Evolutionary conservation across 1,140 invertebrate species (phyloP), one percentile per base, ranked within the genome.

Genomic region (Cherax destructor): DNA sequence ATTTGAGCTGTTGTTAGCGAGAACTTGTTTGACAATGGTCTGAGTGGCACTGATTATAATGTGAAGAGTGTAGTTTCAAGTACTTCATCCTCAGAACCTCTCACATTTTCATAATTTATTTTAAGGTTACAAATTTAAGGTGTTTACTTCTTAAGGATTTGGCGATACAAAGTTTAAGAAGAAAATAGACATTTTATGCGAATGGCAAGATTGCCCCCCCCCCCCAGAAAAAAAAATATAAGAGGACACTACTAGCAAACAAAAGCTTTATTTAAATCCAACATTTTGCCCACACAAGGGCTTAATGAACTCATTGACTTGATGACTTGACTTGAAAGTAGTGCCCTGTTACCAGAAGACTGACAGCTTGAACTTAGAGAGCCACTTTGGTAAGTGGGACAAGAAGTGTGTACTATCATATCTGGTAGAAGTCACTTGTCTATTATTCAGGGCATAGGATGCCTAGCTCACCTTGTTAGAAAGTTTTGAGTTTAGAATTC

Each of bases 1-100:
- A 11, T 52, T 52, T 88, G 0, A 69, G 86, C n/a, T 83, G 59
- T 52, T 88, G 69, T 83, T 83, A 61, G 69, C 74, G n/a, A 69
- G 47, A n/a, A 65, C 49, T 41, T 74, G 72, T 47, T 56, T 52
- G 69, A 88, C 47, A 81, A 74, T 83, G 49, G 65, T 74, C 30
- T 86, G 72, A 30, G 16, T 76, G 59, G 24, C 72, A 76, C 52
- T 56, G 47, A 47, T 52, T 76, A 41, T 76, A 30, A 74, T 76
- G 41, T 56, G 84, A 56, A 77, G 50, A 61, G 16, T 56, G 77
- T 76, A 52, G 76, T 56, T 50, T 76, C 13, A n/a, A 56, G 18
- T 52, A 78, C 24, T 21, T n/a, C 16, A 41, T 30, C 21, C 61
- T 56, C 47, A 49, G 10, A 61, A 21, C 30, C 76, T 69, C 21